Evolutionary conservation across 2,888 invertebrate genomes (phyloP), one percentile per base, ranked within the genome.

Genomic region (Platycheirus albimanus): DNA sequence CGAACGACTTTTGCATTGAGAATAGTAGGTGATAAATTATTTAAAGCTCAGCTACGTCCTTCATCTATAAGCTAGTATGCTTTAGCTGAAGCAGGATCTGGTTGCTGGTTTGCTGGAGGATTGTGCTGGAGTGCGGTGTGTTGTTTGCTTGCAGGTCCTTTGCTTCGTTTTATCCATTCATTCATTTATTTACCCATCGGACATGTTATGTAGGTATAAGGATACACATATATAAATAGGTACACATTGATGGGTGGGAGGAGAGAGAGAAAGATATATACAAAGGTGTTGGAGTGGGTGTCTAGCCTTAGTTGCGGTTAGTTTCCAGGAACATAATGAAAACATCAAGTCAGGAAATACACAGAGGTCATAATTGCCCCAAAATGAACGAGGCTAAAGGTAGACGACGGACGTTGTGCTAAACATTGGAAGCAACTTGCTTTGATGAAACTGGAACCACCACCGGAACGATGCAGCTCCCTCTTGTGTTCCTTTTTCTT

Each of bases 331-430:
- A 72, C 64, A 78, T 78, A 83, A 83, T 78, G 83, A 74, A 83
- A 83, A 78, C 83, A 78, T 83, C 72, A 78, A 69, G 83, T 58
- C 74, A 56, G 77, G 43, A 77, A 77, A 77, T 49, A 67, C 66
- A 69, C 69, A 49, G 63, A 38, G 67, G 54, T 43, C 78, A 72
- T 78, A 71, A 75, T 76, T 80, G 64, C 64, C 43, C n/a, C 38
- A 69, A 28, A 71, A 3, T 1, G 28, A 1, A 36, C 3, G 36
- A 36, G 36, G 33, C 11, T n/a, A 33, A 30, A 30, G 1, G 30
- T 17, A 10, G 30, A 52, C n/a, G n/a, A n/a, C n/a, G n/a, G n/a
- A n/a, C n/a, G n/a, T n/a, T n/a, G n/a, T n/a, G 20, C 13, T 49
- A 17, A n/a, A 10, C 38, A 43, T 45, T 41, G 8, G 38, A 56